Evolutionary conservation across 1,140 invertebrate genomes (phyloP).

Genomic region (Aphelenchoides besseyi): DNA sequence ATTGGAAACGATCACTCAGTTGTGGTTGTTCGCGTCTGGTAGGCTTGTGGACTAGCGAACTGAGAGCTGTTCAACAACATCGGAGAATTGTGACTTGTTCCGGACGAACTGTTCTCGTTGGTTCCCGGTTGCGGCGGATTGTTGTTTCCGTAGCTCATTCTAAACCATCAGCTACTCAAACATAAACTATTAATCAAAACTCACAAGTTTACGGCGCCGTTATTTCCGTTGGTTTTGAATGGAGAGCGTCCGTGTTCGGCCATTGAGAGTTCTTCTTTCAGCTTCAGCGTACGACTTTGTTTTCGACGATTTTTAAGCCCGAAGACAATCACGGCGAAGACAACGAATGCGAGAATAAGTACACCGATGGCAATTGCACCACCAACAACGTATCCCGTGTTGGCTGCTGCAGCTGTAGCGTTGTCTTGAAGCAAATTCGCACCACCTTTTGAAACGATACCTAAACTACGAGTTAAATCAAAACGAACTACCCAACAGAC

Average conservation of each 20-base stretch:
- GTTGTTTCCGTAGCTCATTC: background rate
- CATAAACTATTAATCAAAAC: background rate
- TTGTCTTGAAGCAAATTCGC: conserved; percentile 1
- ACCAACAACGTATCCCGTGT: conserved; percentile 26
- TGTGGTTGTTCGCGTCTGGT: conserved; percentile 7
- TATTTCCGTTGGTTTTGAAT: conserved; percentile 17
- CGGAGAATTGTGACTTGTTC: conserved; percentile 14
- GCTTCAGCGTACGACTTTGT: conserved; percentile 23
- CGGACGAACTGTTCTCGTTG: background rate
- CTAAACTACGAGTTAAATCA: background rate
- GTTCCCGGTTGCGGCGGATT: background rate
- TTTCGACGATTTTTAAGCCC: conserved; percentile 23
- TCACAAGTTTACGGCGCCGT: background rate
- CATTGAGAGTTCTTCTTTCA: conserved; percentile 29
- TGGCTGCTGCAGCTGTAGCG: conserved; percentile 13
- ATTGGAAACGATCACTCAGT: background rate
- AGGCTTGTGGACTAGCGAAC: conserved; percentile 22
- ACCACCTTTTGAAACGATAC: conserved; percentile 22
- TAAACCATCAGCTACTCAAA: background rate
- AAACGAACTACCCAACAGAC: background rate
- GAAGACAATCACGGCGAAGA: conserved; percentile 29
- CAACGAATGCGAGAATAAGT: conserved; percentile 17
- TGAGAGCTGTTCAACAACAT: conserved; percentile 30
- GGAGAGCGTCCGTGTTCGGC: conserved; percentile 25
- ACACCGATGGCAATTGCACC: conserved; percentile 26